Percentiles rank a stretch among this genome's conserved stretches.
These are phyloP conservation scores for Drosophila persimilis DNA, from an alignment of 1,140 invertebrate species.

Conservation along the genomic window DNA sequence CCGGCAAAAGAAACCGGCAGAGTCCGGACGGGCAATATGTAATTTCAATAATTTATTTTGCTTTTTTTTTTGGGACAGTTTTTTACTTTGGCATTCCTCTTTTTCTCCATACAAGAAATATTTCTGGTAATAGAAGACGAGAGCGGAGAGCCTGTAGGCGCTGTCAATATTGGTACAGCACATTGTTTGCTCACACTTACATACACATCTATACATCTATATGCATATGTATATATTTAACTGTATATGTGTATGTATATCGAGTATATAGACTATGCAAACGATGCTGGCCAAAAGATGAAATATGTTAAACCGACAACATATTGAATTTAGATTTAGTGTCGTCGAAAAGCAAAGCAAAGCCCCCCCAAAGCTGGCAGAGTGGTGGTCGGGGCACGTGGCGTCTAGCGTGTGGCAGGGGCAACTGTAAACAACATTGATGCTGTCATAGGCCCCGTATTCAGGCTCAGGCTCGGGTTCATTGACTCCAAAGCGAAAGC, in stretches of 20 bases:
- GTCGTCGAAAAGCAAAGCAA: slow-evolving; percentile 34
- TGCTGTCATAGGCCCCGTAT: slow-evolving; percentile 35
- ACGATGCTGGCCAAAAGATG: slow-evolving; percentile 46
- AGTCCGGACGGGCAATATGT: slow-evolving; percentile 38
- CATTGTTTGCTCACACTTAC: slow-evolving; percentile 53
- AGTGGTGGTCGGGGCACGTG: neutral
- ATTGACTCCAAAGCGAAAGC: slow-evolving; percentile 47
- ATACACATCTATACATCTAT: neutral
- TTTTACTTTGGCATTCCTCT: neutral
- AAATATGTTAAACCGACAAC: slow-evolving; percentile 76
- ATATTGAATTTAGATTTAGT: slow-evolving; percentile 78
- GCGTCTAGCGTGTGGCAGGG: neutral
- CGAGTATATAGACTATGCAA: slow-evolving; percentile 41
- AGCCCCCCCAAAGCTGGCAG: slow-evolving; percentile 1
- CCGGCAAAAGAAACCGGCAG: too few species aligned
- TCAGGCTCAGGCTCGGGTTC: slow-evolving; percentile 33
- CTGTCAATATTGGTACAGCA: slow-evolving; percentile 68
- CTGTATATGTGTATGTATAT: neutral
- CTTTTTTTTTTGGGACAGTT: neutral
- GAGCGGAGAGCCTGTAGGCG: slow-evolving; percentile 48
- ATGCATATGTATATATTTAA: neutral
- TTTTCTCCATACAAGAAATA: neutral
- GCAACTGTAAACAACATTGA: slow-evolving; percentile 49
- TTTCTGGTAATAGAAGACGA: neutral
- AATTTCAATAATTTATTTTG: slow-evolving; percentile 65